phyloP scores from a whole-genome alignment of 2,113 vertebrate genomes.

The Crotalus tigris region DNA sequence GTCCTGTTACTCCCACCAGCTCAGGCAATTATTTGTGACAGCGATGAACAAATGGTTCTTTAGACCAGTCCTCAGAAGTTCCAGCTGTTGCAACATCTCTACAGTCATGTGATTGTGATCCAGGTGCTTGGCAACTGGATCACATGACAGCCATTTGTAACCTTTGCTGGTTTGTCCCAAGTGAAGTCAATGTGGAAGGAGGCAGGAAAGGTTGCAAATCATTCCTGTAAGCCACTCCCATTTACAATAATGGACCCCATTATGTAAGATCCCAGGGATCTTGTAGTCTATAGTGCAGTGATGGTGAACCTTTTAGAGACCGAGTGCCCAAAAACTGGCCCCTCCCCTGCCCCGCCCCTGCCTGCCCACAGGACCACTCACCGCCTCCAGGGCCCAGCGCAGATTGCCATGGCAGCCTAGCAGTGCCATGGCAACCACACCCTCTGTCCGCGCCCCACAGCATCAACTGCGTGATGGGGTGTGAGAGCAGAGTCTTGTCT shows the following conservation, averaged over 20 bases:
- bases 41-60: neutral
- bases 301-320: no score
- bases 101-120: neutral
- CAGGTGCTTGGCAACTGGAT: neutral
- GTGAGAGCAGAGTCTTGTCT: no score
- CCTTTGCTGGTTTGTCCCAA: neutral
- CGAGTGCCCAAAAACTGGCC: no score
- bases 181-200: neutral
- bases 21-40: neutral
- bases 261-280: neutral
- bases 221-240: neutral
- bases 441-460: no score
- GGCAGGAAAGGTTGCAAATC: neutral
- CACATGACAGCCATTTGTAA: neutral
- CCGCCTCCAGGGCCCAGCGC: no score
- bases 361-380: no score
- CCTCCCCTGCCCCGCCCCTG: no score
- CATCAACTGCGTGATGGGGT: no score
- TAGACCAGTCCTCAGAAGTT: neutral
- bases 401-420: no score
- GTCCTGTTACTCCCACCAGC: neutral
- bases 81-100: neutral
- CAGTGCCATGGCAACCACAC: no score
- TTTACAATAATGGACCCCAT: neutral
- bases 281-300: neutral